Conservation (phyloP, 2,888 invertebrate species). For the Acleris emargana region DNA sequence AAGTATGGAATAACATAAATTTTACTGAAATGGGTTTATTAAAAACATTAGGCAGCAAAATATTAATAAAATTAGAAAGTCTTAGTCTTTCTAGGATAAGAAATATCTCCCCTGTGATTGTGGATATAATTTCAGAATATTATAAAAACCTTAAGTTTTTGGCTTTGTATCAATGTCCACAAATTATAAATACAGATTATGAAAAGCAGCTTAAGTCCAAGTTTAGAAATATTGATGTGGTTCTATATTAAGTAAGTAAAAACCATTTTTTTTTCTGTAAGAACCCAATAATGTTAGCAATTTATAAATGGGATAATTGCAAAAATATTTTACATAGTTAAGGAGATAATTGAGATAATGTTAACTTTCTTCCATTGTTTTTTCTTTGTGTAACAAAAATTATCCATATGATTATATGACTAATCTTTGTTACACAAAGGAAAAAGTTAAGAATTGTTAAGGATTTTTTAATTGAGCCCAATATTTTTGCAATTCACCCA, state of each 20-base stretch:
- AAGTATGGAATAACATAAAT: conserved; percentile 73
- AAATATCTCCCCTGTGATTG: conserved; percentile 67
- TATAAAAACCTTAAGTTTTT: conserved; percentile 72
- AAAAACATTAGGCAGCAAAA: conserved; percentile 59
- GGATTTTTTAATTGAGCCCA: no score
- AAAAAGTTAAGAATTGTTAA: no score
- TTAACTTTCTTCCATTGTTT: no score
- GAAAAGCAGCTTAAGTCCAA: conserved; percentile 72
- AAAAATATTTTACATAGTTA: no score
- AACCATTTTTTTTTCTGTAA: neutral
- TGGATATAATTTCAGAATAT: conserved; percentile 71
- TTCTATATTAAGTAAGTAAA: conserved; percentile 57
- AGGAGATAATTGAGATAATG: no score
- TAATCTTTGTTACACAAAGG: no score
- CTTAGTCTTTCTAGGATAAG: conserved; percentile 71
- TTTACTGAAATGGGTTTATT: conserved; percentile 66
- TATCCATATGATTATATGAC: no score
- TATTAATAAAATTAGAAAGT: conserved; percentile 59
- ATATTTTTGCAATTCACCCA: no score
- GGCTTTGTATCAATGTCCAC: conserved; percentile 74
- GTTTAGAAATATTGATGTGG: conserved; percentile 74
- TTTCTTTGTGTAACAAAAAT: no score
- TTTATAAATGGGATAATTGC: no score
- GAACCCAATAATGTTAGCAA: no score
- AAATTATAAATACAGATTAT: conserved; percentile 68